Evolutionary conservation across 2,797 vertebrate genomes (phyloP).

Genomic region (Pipistrellus pygmaeus): DNA sequence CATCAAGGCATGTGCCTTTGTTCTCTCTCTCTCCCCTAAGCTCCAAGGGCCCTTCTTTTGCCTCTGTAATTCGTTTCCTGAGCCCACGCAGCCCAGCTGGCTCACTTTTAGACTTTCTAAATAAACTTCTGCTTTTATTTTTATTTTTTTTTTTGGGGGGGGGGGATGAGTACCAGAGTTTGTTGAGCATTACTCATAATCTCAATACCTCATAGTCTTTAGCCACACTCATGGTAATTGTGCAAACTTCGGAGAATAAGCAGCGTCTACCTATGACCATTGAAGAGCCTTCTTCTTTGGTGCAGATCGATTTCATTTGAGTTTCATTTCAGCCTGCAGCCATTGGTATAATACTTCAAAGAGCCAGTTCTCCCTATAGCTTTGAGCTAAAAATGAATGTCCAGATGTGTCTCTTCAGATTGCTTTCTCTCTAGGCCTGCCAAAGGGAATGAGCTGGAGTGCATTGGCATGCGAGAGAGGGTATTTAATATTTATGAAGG

Average conservation of each 20-base stretch:
- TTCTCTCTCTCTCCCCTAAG: background rate
- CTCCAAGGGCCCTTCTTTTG: background rate
- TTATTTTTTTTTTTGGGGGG: too few species aligned
- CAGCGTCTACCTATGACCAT: background rate
- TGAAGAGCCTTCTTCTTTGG: background rate
- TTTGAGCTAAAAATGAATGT: conserved; percentile 10
- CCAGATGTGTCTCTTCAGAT: conserved; percentile 50
- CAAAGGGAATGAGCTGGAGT: conserved; percentile 35
- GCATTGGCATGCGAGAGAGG: background rate
- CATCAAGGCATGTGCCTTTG: background rate
- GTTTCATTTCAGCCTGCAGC: background rate
- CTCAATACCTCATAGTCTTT: background rate
- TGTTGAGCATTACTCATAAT: background rate
- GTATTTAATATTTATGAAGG: conserved; percentile 62
- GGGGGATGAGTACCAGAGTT: background rate
- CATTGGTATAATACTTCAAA: background rate
- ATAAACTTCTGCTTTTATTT: background rate
- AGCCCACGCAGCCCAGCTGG: background rate
- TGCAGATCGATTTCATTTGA: background rate
- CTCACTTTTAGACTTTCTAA: background rate
- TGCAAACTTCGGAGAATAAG: background rate
- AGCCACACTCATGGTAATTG: background rate
- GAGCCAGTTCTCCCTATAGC: background rate
- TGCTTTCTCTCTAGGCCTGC: conserved; percentile 46
- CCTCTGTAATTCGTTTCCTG: background rate